Conservation (phyloP, 2,113 vertebrate species). For the Ptychochromis oligacanthus region DNA sequence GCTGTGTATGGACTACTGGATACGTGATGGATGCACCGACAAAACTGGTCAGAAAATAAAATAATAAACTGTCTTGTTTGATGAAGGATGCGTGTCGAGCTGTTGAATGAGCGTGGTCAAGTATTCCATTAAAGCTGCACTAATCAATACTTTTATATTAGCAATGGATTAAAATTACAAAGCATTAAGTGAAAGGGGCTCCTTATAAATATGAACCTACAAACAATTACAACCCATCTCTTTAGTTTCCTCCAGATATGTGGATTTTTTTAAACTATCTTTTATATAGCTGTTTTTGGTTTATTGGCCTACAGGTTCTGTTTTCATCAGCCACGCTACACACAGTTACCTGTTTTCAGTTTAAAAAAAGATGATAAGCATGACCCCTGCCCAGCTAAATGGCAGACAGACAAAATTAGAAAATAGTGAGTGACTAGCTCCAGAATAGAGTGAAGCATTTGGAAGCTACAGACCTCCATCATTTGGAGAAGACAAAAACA, state of each 20-base stretch:
- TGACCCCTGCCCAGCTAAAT: not conserved
- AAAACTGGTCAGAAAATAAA: not conserved
- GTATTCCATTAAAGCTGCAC: not conserved
- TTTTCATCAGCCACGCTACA: not conserved
- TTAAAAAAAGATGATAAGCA: not conserved
- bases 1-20: not conserved
- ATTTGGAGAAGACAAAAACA: not conserved
- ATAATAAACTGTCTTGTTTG: conserved; percentile 12
- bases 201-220: not conserved
- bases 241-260: no score
- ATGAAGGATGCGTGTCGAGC: conserved; percentile 30
- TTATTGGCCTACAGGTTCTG: not conserved
- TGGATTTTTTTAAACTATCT: no score
- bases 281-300: no score
- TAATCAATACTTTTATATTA: conserved; percentile 25
- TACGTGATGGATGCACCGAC: conserved; percentile 25
- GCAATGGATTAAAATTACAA: not conserved
- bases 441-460: not conserved
- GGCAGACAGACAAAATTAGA: not conserved
- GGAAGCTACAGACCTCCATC: not conserved
- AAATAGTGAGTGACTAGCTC: not conserved
- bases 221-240: not conserved
- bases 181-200: not conserved
- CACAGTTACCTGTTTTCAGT: not conserved
- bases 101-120: not conserved